These are phyloP conservation scores for Drosophila meridiana DNA, from an alignment of 2,888 invertebrate genomes.

Conservation along the genomic window DNA sequence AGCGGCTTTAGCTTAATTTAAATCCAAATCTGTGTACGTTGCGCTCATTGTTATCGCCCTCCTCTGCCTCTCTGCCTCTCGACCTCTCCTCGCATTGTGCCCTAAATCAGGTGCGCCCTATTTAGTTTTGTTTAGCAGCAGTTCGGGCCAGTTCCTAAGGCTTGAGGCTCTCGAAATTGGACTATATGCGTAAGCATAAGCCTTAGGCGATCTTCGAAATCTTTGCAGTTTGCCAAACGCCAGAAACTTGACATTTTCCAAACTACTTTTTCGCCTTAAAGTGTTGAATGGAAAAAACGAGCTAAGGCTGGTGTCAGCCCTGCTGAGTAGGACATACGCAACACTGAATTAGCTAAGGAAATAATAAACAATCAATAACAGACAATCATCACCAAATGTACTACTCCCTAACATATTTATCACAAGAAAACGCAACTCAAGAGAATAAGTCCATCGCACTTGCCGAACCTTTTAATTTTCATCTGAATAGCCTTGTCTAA, in stretches of 20 bases:
- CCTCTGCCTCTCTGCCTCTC: slow-evolving; percentile 17
- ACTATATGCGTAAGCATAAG: slow-evolving; percentile 40
- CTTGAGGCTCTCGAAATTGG: slow-evolving; percentile 52
- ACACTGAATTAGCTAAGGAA: too few species aligned
- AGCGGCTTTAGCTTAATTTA: slow-evolving; percentile 79
- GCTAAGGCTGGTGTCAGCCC: neutral
- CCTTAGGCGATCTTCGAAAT: slow-evolving; percentile 38
- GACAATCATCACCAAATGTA: too few species aligned
- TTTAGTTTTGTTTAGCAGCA: slow-evolving; percentile 45
- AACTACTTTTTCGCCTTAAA: slow-evolving; percentile 7
- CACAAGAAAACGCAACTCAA: too few species aligned
- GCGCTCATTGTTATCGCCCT: slow-evolving; percentile 46
- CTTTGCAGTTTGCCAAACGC: slow-evolving; percentile 17
- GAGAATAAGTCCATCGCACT: too few species aligned
- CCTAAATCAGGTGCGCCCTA: slow-evolving; percentile 35
- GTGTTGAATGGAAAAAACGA: slow-evolving; percentile 2
- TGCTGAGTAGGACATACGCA: too few species aligned
- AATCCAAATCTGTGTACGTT: slow-evolving; percentile 72
- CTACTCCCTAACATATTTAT: too few species aligned
- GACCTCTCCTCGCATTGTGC: slow-evolving; percentile 25
- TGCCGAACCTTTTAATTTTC: too few species aligned
- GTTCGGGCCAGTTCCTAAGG: slow-evolving; percentile 27
- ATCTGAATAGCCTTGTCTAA: too few species aligned
- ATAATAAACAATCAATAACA: too few species aligned
- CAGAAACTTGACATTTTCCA: slow-evolving; percentile 52